phyloP scores from a whole-genome alignment of 2,888 invertebrate genomes.

The Drosophila glabriapex region DNA sequence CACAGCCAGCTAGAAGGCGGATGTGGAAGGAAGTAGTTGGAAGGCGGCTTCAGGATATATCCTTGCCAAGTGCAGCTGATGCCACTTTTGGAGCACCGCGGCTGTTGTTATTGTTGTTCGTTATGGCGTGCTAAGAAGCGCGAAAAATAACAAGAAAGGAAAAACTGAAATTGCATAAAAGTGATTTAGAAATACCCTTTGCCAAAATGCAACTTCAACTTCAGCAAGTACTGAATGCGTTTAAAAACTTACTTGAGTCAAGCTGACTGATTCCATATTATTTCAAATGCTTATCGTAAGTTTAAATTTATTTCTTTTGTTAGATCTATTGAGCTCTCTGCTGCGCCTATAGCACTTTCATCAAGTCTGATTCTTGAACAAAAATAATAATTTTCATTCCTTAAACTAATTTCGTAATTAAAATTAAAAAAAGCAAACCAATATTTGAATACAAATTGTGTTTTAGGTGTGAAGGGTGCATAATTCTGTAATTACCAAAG shows the following conservation, averaged over 20 bases:
- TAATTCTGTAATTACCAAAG: neutral
- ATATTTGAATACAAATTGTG: neutral
- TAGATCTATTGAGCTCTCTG: neutral
- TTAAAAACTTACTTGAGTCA: neutral
- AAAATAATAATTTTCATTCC: neutral
- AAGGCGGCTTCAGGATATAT: conserved; percentile 66
- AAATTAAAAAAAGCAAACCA: neutral
- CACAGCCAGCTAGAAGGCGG: conserved; percentile 41
- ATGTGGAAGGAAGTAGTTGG: neutral
- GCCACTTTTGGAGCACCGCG: conserved; percentile 74
- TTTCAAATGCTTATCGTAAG: neutral
- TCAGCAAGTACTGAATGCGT: neutral
- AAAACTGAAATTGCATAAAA: neutral
- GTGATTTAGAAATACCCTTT: conserved; percentile 32
- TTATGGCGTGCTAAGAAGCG: conserved; percentile 59
- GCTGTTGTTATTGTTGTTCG: conserved; percentile 42
- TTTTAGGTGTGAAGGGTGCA: neutral
- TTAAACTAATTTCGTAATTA: neutral
- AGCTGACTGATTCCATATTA: neutral
- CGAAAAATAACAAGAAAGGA: conserved; percentile 41
- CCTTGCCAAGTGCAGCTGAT: conserved; percentile 76
- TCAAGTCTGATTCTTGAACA: neutral
- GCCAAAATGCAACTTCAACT: neutral
- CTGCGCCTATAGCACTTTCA: neutral
- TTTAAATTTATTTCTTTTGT: too few relatives aligned